Conservation (phyloP, 2,797 vertebrate genomes). For the Emys orbicularis region DNA sequence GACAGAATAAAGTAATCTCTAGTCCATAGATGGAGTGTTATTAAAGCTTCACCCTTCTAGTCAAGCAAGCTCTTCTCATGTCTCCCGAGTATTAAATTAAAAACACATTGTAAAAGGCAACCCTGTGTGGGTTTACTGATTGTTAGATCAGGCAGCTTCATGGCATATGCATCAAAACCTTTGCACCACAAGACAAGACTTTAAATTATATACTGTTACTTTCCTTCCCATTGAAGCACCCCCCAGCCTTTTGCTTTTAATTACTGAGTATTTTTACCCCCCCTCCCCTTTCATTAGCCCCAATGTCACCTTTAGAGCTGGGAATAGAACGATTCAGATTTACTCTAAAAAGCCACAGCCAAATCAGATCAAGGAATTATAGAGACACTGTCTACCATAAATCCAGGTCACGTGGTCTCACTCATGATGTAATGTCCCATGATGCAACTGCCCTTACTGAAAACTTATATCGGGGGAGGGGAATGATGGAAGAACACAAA, state of each 20-base stretch:
- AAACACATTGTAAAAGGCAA: background rate
- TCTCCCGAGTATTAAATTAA: constrained; percentile 41
- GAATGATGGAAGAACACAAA: background rate
- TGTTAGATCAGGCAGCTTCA: background rate
- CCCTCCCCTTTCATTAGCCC: background rate
- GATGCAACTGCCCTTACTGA: constrained; percentile 56
- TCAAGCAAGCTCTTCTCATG: constrained; percentile 11
- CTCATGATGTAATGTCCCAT: constrained; percentile 57
- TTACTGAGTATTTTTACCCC: background rate
- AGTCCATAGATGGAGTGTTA: constrained; percentile 71
- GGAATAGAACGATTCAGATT: constrained; percentile 73
- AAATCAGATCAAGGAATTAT: constrained; percentile 80
- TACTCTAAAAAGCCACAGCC: constrained; percentile 73
- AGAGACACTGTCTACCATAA: constrained; percentile 69
- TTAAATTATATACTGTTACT: background rate
- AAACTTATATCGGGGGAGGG: constrained; percentile 40
- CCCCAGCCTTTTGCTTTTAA: constrained; percentile 27
- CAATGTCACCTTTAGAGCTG: constrained; percentile 73
- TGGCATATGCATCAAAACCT: background rate
- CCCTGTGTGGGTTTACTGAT: background rate
- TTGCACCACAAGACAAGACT: background rate
- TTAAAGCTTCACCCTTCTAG: constrained; percentile 63
- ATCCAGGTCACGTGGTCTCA: constrained; percentile 69
- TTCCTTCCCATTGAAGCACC: background rate
- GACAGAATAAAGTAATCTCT: constrained; percentile 60